Evolutionary conservation across 2,888 invertebrate species (phyloP).

Genomic region (Caradrina clavipalpis): DNA sequence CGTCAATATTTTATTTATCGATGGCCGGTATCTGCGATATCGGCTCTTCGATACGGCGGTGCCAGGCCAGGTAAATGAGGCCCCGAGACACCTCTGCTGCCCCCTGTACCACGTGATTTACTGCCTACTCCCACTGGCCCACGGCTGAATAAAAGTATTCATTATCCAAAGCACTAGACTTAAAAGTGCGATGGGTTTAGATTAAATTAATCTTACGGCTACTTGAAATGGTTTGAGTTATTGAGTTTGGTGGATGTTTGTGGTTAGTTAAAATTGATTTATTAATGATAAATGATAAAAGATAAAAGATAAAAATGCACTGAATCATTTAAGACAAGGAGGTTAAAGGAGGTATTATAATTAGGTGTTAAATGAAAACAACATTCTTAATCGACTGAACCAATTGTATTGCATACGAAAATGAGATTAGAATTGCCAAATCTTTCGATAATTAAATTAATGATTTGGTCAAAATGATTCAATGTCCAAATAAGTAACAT

Average conservation of each 20-base stretch:
- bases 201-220: slow-evolving; percentile 42
- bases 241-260: not conserved
- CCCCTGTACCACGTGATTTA: slow-evolving; percentile 75
- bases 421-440: too few species aligned
- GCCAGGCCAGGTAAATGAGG: slow-evolving; percentile 84
- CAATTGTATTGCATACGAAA: too few species aligned
- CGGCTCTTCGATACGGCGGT: slow-evolving; percentile 75
- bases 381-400: too few species aligned
- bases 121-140: slow-evolving; percentile 62
- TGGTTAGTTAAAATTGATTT: not conserved
- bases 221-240: slow-evolving; percentile 16
- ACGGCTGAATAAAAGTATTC: slow-evolving; percentile 64
- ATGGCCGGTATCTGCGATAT: slow-evolving; percentile 82
- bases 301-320: too few species aligned
- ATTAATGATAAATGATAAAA: too few species aligned
- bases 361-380: too few species aligned
- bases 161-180: slow-evolving; percentile 62
- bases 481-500: too few species aligned
- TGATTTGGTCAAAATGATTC: too few species aligned
- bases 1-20: slow-evolving; percentile 89
- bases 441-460: too few species aligned
- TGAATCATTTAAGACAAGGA: too few species aligned
- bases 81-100: slow-evolving; percentile 65
- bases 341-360: too few species aligned
- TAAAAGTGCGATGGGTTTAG: slow-evolving; percentile 44